Conservation (phyloP, 2,888 invertebrate species). For the Desoria tigrina region DNA sequence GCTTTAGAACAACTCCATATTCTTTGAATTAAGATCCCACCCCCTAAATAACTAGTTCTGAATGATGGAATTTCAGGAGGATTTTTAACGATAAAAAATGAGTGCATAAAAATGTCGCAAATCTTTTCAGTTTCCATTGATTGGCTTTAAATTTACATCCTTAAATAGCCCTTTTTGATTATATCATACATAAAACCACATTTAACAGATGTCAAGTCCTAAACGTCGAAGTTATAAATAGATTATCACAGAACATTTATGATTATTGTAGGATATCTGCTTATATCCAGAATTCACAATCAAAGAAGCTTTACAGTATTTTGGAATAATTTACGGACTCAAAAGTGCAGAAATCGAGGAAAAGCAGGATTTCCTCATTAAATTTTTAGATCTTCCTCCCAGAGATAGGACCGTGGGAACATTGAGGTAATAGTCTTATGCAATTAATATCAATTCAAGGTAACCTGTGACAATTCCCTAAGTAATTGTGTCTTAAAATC, state of each 20-base stretch:
- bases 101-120: too few species aligned
- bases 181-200: too few species aligned
- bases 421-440: slow-evolving; percentile 62
- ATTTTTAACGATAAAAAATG: too few species aligned
- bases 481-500: not conserved
- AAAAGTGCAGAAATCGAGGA: slow-evolving; percentile 38
- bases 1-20: not conserved
- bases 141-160: not conserved
- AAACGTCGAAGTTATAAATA: too few species aligned
- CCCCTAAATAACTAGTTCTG: not conserved
- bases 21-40: not conserved
- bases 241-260: too few species aligned
- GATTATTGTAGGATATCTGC: slow-evolving; percentile 72
- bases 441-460: not conserved
- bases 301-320: slow-evolving; percentile 63
- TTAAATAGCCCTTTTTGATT: not conserved
- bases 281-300: slow-evolving; percentile 90
- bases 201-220: too few species aligned
- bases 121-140: too few species aligned
- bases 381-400: slow-evolving; percentile 41
- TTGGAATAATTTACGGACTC: slow-evolving; percentile 46
- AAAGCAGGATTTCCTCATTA: slow-evolving; percentile 40
- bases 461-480: not conserved
- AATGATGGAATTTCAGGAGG: not conserved
- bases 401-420: slow-evolving; percentile 37